Base-by-base conservation (phyloP, 2,797 vertebrate species). In the Gila robusta region DNA sequence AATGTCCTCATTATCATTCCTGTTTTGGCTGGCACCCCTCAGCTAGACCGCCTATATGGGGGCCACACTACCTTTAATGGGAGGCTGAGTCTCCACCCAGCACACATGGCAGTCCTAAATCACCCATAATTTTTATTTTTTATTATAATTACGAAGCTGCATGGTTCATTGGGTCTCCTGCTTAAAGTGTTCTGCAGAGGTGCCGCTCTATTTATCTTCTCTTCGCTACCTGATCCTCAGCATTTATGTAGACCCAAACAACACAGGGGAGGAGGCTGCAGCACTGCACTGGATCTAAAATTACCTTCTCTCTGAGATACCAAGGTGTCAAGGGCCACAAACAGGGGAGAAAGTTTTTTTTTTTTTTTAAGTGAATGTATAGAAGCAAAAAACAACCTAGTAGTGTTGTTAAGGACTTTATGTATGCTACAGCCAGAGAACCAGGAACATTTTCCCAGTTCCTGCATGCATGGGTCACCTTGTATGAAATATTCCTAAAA, bases 1-100 rank as follows among this genome's bases (percentile, higher is more conserved):
- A 88, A 90, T 85, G 80, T 90, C 93, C 89, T 92, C 87, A 88
- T 93, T 91, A 92, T 92, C 92, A 93, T 93, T 93, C 91, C 49
- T 74, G 88, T 88, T 88, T 88, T 76, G 35, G 85, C 82, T 78
- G 83, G 77, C 84, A 87, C 85, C 72, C 66, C 73, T 5, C 44
- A 76, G 89, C 92, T 77, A 69, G 74, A 73, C 79, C 62, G 54
- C 83, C 67, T 44, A 86, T 71, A 81, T 52, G 32, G 35, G 47
- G 56, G 73, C 79, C 72, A 81, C 64, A 2, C n/a, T 77, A 52
- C 23, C 78, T 79, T 54, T 87, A 74, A 87, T 66, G 76, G 73
- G 71, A 83, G 85, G 66, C 37, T 64, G 74, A 86, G 66, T 80
- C 67, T 79, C 52, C 83, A 87, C 79, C 35, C 79, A 84, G n/a